Base-by-base conservation (phyloP, 2,113 vertebrate genomes). In the Sceloporus tristichus region DNA sequence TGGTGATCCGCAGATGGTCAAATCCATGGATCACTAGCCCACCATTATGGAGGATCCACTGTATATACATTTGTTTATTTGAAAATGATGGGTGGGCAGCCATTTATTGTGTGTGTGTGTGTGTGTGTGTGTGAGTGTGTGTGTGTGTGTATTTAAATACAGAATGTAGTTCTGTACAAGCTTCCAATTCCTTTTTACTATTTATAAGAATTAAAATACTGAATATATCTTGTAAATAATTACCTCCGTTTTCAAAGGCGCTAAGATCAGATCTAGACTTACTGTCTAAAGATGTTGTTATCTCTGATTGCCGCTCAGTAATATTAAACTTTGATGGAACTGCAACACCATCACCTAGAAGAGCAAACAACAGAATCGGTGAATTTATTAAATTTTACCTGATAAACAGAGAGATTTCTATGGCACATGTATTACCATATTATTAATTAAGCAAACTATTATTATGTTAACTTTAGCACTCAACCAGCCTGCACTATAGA, bases 231-330 rank as follows among this genome's bases (percentile, higher is more conserved):
- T 59, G 84, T 42, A 68, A 82, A 77, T 59, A 84, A 89, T 93
- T 86, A 96, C 96, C 95, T 96, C 94, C 95, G 83, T 95, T 96
- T 95, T 94, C 94, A 91, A 93, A 94, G 86, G 91, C 79, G 90
- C 86, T 87, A 86, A 90, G 77, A 79, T 94, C 91, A 89, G 89
- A 86, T 88, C 87, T 94, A 87, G 89, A 84, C 85, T 92, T 92
- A 83, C 85, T 65, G 77, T 94, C 91, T 87, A 90, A 1, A 65
- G 94, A 91, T 78, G 79, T 59, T 82, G 93, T 93, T 68, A 70
- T 82, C 66, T 92, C 85, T 34, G 89, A 84, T 74, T 94, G 89
- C 27, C 88, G 94, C 92, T 95, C 93, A 89, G 38, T 75, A 53
- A 89, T 87, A 81, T 91, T 94, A 77, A 88, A 65, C 87, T 96